Conservation (phyloP, 1,140 invertebrate genomes). For the Mylabris phalerata region DNA sequence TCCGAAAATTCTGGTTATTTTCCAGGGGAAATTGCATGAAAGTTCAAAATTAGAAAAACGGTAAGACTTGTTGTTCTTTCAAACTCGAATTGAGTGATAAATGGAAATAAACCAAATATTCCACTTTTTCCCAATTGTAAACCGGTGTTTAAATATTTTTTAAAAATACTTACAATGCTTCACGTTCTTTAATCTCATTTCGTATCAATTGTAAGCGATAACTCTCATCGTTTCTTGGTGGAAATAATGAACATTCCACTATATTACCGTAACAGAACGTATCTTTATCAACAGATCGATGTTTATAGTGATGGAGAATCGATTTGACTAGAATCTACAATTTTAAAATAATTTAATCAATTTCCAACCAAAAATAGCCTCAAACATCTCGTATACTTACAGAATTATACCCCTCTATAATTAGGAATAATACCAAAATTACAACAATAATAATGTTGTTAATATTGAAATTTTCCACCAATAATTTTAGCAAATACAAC, state of each 20-base stretch:
- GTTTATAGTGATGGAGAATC: conserved; percentile 17
- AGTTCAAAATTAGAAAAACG: too few relatives aligned
- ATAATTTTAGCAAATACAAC: conserved; percentile 1
- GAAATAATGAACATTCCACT: conserved; percentile 20
- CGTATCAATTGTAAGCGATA: conserved; percentile 9
- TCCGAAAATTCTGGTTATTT: too few relatives aligned
- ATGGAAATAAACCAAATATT: too few relatives aligned
- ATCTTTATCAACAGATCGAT: conserved; percentile 6
- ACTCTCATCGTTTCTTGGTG: conserved; percentile 17
- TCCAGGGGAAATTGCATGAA: too few relatives aligned
- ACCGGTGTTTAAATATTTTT: neutral
- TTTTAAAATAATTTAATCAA: too few relatives aligned
- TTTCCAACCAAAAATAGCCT: too few relatives aligned
- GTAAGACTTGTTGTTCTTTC: too few relatives aligned
- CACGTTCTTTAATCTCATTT: conserved; percentile 20
- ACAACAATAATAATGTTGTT: conserved; percentile 1
- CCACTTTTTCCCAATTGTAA: too few relatives aligned
- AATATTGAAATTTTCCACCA: neutral
- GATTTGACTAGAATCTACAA: conserved; percentile 15
- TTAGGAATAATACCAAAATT: conserved; percentile 12
- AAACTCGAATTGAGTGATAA: too few relatives aligned
- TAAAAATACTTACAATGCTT: conserved; percentile 14
- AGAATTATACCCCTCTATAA: neutral
- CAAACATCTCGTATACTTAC: too few relatives aligned
- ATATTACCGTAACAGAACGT: conserved; percentile 5